These are phyloP conservation scores for Leptinotarsa undecemlineata DNA, from an alignment of 1,140 invertebrate species.

Conservation along the genomic window DNA sequence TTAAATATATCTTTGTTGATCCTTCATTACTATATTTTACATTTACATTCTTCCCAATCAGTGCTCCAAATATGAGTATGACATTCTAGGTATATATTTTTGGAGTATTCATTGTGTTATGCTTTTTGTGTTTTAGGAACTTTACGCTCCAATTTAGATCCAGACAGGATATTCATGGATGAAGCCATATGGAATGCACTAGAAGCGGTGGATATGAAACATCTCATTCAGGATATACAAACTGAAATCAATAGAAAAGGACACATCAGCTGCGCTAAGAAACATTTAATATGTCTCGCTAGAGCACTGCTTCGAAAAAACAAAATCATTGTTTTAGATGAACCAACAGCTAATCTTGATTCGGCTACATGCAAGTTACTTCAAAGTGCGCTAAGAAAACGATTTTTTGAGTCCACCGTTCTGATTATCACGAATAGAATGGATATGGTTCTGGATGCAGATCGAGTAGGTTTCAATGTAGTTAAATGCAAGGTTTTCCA, in stretches of 20 bases:
- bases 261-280: conserved; percentile 77
- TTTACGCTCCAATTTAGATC: conserved; percentile 62
- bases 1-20: too few relatives aligned
- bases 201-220: conserved; percentile 27
- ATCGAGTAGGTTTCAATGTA: conserved; percentile 68
- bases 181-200: conserved; percentile 43
- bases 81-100: too few relatives aligned
- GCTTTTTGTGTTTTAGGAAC: conserved; percentile 70
- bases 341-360: conserved; percentile 72
- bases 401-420: conserved; percentile 74
- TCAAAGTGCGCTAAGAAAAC: conserved; percentile 67
- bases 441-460: conserved; percentile 81
- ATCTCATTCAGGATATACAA: conserved; percentile 39
- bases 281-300: conserved; percentile 78
- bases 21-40: too few relatives aligned
- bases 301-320: conserved; percentile 74
- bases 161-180: conserved; percentile 59
- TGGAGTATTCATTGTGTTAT: conserved; percentile 67
- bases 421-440: conserved; percentile 82
- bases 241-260: conserved; percentile 64
- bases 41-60: too few relatives aligned
- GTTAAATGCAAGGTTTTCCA: background rate
- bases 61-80: too few relatives aligned
- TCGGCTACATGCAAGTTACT: conserved; percentile 70
- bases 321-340: conserved; percentile 79